Percentiles rank a stretch among this genome's conserved stretches.
Conservation (phyloP, 2,113 vertebrate genomes). For the Eptesicus fuscus region DNA sequence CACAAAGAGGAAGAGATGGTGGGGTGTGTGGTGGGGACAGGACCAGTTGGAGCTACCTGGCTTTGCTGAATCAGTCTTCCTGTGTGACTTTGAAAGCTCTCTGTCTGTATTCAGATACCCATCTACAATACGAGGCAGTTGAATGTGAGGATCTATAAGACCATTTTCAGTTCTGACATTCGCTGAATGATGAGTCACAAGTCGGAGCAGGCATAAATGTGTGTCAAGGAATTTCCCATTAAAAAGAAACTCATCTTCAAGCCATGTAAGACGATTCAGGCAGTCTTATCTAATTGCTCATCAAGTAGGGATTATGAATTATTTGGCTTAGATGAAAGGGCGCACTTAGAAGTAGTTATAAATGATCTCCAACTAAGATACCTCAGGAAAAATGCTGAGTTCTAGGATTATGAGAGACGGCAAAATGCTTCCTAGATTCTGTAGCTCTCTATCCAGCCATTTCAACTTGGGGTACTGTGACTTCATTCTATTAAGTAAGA, state of each 20-base stretch:
- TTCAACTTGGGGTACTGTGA: neutral
- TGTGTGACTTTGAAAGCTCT: neutral
- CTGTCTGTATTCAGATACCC: neutral
- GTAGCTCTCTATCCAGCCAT: neutral
- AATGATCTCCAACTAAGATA: neutral
- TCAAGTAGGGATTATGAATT: constrained; percentile 25
- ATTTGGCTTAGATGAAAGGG: constrained; percentile 39
- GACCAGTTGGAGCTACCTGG: neutral
- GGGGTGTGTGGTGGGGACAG: fast-evolving
- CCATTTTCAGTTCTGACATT: neutral
- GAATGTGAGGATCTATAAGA: neutral
- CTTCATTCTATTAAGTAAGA: neutral
- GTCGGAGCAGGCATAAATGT: neutral
- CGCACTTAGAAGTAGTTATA: constrained; percentile 28
- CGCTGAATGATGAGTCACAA: neutral
- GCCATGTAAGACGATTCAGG: neutral
- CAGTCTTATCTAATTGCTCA: constrained; percentile 27
- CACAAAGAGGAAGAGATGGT: neutral
- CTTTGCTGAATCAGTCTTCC: neutral
- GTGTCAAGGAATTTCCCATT: constrained; percentile 50
- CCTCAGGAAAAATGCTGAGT: neutral
- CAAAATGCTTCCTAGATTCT: neutral
- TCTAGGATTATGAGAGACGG: neutral
- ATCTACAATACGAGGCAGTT: neutral
- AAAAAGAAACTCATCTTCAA: constrained; percentile 45